Conservation (phyloP, 2,888 invertebrate species). For the Hirudinaria manillensis region DNA sequence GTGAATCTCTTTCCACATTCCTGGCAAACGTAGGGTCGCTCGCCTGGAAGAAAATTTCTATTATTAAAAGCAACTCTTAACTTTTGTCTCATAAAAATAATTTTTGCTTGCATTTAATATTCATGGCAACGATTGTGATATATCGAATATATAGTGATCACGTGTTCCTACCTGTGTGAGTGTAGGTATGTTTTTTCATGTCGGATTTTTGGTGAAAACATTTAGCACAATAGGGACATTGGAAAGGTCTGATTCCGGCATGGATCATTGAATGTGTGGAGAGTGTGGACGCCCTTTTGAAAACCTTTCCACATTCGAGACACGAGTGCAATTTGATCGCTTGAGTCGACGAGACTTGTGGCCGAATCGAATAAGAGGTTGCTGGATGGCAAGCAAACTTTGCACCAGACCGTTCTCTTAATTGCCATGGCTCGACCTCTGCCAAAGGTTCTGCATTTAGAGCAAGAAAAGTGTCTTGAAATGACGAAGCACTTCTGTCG, state of each 20-base stretch:
- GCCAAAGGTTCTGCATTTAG: no score
- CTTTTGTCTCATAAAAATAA: no score
- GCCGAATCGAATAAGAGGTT: neutral
- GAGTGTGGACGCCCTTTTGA: conserved; percentile 89
- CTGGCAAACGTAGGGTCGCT: conserved; percentile 94
- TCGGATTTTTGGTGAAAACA: conserved; percentile 98
- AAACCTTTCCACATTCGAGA: conserved; percentile 92
- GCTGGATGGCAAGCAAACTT: neutral
- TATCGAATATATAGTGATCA: no score
- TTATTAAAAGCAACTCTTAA: no score
- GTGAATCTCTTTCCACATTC: conserved; percentile 96
- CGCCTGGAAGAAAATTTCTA: conserved; percentile 62
- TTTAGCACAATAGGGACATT: conserved; percentile 96
- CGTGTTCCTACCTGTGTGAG: conserved; percentile 68
- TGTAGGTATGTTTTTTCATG: conserved; percentile 99
- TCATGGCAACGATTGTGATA: no score
- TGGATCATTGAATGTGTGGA: conserved; percentile 95
- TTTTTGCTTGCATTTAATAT: no score
- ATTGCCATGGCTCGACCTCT: no score
- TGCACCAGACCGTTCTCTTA: neutral
- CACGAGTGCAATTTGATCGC: conserved; percentile 61
- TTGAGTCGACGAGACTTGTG: neutral
- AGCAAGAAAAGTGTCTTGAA: no score
- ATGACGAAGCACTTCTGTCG: no score
- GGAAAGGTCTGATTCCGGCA: conserved; percentile 91